Conservation (phyloP, 2,888 invertebrate genomes). For the Melikaiella ostensackeni region DNA sequence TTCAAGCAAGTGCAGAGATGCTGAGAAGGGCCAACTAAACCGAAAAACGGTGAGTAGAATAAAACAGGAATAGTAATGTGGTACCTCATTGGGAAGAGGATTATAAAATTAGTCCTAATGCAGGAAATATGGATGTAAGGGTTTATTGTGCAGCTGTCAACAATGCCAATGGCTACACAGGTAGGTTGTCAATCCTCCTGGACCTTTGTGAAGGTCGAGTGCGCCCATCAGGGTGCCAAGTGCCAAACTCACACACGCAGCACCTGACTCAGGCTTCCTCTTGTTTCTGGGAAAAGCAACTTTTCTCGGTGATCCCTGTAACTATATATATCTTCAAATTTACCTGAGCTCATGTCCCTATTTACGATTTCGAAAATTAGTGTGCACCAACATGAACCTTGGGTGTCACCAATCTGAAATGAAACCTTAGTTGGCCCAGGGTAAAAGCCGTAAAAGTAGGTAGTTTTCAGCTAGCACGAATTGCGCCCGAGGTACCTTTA, state of each 20-base stretch:
- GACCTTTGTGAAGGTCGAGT: constrained; percentile 45
- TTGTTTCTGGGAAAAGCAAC: not conserved
- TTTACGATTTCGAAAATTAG: constrained; percentile 3
- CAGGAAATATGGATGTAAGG: constrained; percentile 64
- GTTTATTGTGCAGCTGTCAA: constrained; percentile 57
- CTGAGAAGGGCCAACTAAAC: constrained; percentile 42
- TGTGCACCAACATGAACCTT: constrained; percentile 14
- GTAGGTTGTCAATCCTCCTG: constrained; percentile 41
- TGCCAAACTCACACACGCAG: constrained; percentile 44
- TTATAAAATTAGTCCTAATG: constrained; percentile 71
- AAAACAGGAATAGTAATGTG: constrained; percentile 46
- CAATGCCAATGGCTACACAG: constrained; percentile 56
- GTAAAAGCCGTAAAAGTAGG: no score
- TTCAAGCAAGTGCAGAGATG: constrained; percentile 44
- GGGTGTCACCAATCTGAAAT: no score
- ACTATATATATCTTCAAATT: not conserved
- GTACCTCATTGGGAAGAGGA: constrained; percentile 60
- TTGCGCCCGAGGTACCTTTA: no score
- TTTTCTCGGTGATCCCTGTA: not conserved
- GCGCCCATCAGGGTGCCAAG: constrained; percentile 47
- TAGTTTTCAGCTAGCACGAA: no score
- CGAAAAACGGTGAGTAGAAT: constrained; percentile 36
- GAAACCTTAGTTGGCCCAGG: no score
- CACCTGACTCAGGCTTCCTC: constrained; percentile 11
- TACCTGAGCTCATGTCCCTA: not conserved